Evolutionary conservation across 2,888 invertebrate genomes (phyloP), one percentile per base, ranked within the genome.

Genomic region (Teleogryllus oceanicus): DNA sequence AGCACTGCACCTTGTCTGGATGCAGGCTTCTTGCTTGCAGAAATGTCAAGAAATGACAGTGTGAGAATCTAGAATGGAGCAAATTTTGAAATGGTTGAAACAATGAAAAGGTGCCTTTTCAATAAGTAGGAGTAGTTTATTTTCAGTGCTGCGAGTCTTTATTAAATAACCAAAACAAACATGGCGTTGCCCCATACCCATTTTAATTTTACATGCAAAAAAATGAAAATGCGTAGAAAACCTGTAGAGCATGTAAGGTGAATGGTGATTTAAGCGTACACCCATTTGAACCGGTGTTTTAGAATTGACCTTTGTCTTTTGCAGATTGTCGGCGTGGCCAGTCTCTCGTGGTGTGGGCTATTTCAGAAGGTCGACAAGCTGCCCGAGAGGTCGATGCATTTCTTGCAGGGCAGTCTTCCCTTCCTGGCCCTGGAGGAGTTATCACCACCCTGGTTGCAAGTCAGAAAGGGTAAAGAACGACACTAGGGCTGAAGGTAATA

Each of bases 281-380:
- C 74, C 18, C 8, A 74, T 20, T 74, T 18, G 18, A n/a, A 74
- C 18, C 5, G 13, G 10, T 74, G 18, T 74, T 74, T 4, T 37
- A 37, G 8, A 37, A 37, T 78, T 12, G 12, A 21, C 24, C 16
- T 76, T 76, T 80, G 83, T 84, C 80, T 83, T 80, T 85, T 87
- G 83, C 86, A 96, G 99, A 99, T 90, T 99, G 99, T 87, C 94
- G 98, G 62, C 92, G 99, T 84, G 99, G 99, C n/a, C 99, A 99
- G 86, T 98, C 98, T 0, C 89, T 99, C 80, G 98, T 99, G 8
- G 99, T 99, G 12, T 99, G 98, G 96, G 99, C 99, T 24, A 99
- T 99, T 83, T 91, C 96, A 0, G 99, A 99, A 87, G 99, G 99
- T 2, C 91, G 99, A n/a, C 98, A 97, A 88, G 98, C 98, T 12